Evolutionary conservation across 2,888 invertebrate species (phyloP).

Genomic region (Eupithecia abbreviata): DNA sequence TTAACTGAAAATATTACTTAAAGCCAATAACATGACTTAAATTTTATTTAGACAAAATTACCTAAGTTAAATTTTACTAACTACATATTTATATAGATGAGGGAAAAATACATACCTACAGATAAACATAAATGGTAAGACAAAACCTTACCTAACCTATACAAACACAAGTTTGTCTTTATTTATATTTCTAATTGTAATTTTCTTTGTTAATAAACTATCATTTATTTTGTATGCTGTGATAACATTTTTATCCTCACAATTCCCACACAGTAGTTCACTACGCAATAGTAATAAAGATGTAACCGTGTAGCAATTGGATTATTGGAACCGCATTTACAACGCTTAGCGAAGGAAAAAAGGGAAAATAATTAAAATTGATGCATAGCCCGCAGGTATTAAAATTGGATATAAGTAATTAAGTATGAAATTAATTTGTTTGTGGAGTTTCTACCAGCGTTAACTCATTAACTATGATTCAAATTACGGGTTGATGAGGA

Average conservation of each 20-base stretch:
- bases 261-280: background rate
- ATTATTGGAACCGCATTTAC: background rate
- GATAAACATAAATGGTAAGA: too few species aligned
- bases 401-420: background rate
- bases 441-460: background rate
- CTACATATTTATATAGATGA: too few species aligned
- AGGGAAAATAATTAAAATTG: background rate
- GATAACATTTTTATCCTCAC: background rate
- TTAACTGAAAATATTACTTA: too few species aligned
- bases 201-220: background rate
- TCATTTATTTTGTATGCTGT: background rate
- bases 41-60: too few species aligned
- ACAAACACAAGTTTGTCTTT: too few species aligned
- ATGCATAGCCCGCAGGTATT: background rate
- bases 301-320: background rate
- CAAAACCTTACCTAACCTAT: too few species aligned
- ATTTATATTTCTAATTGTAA: too few species aligned
- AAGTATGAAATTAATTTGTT: background rate
- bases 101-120: too few species aligned
- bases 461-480: conserved; percentile 10
- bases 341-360: background rate
- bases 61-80: too few species aligned
- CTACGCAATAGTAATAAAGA: background rate
- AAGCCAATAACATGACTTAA: too few species aligned
- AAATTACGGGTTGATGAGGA: conserved; percentile 22